Percentiles rank a stretch among this genome's conserved stretches.
Evolutionary conservation across 2,888 invertebrate genomes (phyloP).

Genomic region (Sinodicranocentrus sp.): DNA sequence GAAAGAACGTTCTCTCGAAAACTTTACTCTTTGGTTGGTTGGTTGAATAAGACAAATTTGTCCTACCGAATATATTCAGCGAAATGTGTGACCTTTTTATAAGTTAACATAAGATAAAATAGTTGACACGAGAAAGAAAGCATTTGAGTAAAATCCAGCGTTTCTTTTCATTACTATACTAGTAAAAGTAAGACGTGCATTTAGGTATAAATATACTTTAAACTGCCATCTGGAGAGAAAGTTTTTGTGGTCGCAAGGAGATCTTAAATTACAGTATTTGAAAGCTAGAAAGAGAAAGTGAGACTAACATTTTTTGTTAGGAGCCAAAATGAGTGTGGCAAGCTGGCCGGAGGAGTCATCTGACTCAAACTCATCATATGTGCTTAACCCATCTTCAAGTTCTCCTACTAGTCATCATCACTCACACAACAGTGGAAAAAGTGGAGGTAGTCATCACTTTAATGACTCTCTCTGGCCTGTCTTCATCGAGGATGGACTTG

Average conservation of each 20-base stretch:
- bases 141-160: neutral
- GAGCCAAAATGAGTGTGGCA: slow-evolving; percentile 42
- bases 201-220: neutral
- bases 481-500: slow-evolving; percentile 18
- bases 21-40: no score
- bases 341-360: slow-evolving; percentile 47
- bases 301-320: no score
- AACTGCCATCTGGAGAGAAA: neutral
- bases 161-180: neutral
- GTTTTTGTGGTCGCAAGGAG: neutral
- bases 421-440: neutral
- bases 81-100: no score
- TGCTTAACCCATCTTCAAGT: slow-evolving; percentile 21
- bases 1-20: no score
- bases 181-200: neutral
- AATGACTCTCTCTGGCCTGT: slow-evolving; percentile 27
- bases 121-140: no score
- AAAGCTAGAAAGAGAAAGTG: no score
- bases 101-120: no score
- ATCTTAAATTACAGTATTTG: neutral
- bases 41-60: no score
- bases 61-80: no score
- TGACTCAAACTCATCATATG: slow-evolving; percentile 40
- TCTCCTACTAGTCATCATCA: slow-evolving; percentile 10
- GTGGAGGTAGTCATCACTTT: slow-evolving; percentile 16